Percentiles rank a stretch among this genome's conserved stretches.
These are phyloP conservation scores for Chelonus insularis DNA, from an alignment of 1,140 invertebrate species.

Conservation along the genomic window DNA sequence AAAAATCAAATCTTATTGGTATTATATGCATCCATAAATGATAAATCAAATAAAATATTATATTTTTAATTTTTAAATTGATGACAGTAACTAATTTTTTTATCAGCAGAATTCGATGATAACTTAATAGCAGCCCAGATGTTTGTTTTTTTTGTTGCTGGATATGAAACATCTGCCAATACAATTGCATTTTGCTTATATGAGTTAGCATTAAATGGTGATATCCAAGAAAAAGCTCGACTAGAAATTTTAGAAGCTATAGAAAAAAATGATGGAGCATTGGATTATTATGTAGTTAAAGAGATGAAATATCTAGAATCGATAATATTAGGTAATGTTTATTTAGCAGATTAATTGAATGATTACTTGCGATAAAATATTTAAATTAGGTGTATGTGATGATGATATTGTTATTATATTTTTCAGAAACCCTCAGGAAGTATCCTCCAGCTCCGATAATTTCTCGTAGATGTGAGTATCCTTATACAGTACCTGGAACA, in stretches of 20 bases:
- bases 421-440: constrained; percentile 60
- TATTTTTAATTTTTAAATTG: no score
- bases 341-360: no score
- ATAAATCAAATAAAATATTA: no score
- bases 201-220: constrained; percentile 68
- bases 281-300: constrained; percentile 67
- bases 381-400: no score
- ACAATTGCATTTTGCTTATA: constrained; percentile 69
- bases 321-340: constrained; percentile 60
- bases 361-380: no score
- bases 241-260: constrained; percentile 66
- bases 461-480: constrained; percentile 54
- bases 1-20: neutral
- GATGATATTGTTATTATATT: constrained; percentile 26
- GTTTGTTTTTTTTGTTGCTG: constrained; percentile 72
- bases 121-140: constrained; percentile 68
- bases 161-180: constrained; percentile 77
- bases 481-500: constrained; percentile 48
- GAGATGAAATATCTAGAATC: constrained; percentile 67
- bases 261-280: constrained; percentile 51
- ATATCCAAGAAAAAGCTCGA: constrained; percentile 68
- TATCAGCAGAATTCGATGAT: constrained; percentile 61
- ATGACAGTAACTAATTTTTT: no score
- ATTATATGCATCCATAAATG: neutral
- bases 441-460: constrained; percentile 60